Conservation (phyloP, 2,113 vertebrate genomes). For the Dasyurus viverrinus region DNA sequence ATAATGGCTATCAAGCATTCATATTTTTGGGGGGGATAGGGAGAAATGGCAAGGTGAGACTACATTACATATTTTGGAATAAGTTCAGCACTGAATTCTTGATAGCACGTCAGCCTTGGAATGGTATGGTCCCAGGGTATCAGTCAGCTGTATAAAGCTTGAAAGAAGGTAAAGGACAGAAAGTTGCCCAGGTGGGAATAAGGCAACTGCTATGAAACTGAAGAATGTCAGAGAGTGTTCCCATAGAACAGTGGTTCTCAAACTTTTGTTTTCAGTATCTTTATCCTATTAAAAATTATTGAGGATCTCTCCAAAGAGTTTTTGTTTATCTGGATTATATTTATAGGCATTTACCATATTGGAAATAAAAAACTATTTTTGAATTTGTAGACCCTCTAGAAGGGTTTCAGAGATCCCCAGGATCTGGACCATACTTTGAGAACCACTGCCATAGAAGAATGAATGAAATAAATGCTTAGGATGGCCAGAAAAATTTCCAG, state of each 20-base stretch:
- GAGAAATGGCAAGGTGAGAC: not conserved
- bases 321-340: too few relatives aligned
- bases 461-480: not conserved
- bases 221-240: not conserved
- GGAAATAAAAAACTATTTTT: too few relatives aligned
- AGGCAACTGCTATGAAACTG: not conserved
- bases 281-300: too few relatives aligned
- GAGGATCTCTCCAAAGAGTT: too few relatives aligned
- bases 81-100: not conserved
- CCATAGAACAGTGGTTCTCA: too few relatives aligned
- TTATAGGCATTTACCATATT: too few relatives aligned
- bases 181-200: not conserved
- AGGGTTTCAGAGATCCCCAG: too few relatives aligned
- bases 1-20: not conserved
- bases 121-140: not conserved
- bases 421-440: too few relatives aligned
- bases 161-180: too few relatives aligned
- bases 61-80: not conserved
- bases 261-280: too few relatives aligned
- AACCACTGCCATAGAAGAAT: not conserved
- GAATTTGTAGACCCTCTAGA: too few relatives aligned
- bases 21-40: not conserved
- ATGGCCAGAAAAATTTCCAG: not conserved
- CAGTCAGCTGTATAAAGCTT: not conserved
- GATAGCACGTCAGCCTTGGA: not conserved